Evolutionary conservation across 2,888 invertebrate genomes (phyloP), one percentile per base, ranked within the genome.

Genomic region (Megalurothrips usitatus): DNA sequence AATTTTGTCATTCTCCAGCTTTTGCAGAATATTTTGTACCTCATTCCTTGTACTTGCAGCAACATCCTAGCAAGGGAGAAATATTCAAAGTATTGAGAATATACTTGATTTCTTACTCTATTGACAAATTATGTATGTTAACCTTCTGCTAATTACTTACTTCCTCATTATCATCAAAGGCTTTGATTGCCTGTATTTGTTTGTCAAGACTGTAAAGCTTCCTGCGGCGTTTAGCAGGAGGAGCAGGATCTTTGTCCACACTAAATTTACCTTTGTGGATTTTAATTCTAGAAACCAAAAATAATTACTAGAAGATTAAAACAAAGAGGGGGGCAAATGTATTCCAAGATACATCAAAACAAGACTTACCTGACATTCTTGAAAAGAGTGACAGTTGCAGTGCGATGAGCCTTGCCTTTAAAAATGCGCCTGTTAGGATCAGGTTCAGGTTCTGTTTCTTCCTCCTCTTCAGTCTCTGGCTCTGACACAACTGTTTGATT

Each of bases 101-200:
- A 75, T 0, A 58, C 14, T 19, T 58, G 14, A 14, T 58, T 58
- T 58, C 1, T 43, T 43, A 43, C 52, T 14, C 52, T n/a, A 23
- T 9, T 63, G 11, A 75, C 34, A 75, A 26, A 68, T 6, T 9
- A 68, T 11, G 23, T 23, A 23, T n/a, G 0, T 23, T 75, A 1
- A 11, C 23, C 6, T 12, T 10, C 68, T 10, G 17, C 4, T 14
- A 17, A 14, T 17, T 6, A 75, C 68, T 26, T 26, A 75, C 68
- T 4, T 75, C 68, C 23, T 75, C 68, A 75, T 23, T 75, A 26
- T 75, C 68, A 75, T 75, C 68, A 75, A 75, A 75, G 4, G 68
- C 23, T 26, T 75, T 75, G 26, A 75, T 75, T 11, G 68, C 23
- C 23, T 75, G 23, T 11, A 75, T 75, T 26, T 75, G 68, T 75